Conservation (phyloP, 37 sponge, comb jelly and placozoan genomes). For the Cladorhizidae sp. region DNA sequence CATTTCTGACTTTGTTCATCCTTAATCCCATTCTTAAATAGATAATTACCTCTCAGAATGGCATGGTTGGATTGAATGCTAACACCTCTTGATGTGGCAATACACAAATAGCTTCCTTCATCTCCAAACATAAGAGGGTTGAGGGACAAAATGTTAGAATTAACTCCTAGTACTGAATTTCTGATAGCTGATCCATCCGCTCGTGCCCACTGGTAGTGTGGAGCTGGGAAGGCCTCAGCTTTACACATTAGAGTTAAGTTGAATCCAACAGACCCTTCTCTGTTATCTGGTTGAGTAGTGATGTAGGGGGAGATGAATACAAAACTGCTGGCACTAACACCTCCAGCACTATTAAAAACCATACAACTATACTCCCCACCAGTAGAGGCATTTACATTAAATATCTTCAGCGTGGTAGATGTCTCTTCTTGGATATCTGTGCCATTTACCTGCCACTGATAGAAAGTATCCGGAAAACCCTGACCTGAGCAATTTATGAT, state of each 20-base stretch:
- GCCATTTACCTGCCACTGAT: no score
- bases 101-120: conserved; percentile 46
- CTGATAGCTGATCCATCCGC: neutral
- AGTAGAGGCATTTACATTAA: conserved; percentile 32
- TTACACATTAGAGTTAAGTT: neutral
- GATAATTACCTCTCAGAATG: neutral
- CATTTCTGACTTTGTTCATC: no score
- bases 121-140: conserved; percentile 21
- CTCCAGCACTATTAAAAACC: conserved; percentile 43
- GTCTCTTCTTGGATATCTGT: no score
- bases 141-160: neutral
- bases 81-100: neutral
- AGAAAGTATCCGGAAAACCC: no score
- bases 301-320: conserved; percentile 30
- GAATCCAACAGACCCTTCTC: neutral
- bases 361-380: conserved; percentile 69
- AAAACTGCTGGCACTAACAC: conserved; percentile 11
- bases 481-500: no score
- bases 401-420: conserved; percentile 11
- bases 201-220: conserved; percentile 28
- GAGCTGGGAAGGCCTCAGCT: conserved; percentile 47
- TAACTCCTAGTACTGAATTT: neutral
- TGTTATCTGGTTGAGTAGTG: neutral
- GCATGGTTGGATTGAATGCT: neutral
- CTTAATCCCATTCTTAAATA: no score